Percentiles rank a stretch among this genome's conserved stretches.
phyloP scores from a whole-genome alignment of 2,797 vertebrate genomes.

The Sciurus vulgaris region DNA sequence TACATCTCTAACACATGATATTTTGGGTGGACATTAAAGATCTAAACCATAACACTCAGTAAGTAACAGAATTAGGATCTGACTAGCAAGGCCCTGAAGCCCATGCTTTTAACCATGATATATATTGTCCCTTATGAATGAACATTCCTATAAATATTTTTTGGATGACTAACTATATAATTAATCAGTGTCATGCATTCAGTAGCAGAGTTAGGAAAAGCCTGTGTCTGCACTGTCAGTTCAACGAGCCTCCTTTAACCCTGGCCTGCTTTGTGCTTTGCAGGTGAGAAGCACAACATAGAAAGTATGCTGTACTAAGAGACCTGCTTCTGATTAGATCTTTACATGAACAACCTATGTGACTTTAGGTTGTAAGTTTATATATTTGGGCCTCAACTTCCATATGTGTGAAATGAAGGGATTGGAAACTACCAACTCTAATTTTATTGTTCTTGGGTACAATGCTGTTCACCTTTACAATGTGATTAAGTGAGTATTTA shows the following conservation, averaged over 20 bases:
- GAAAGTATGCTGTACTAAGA: neutral
- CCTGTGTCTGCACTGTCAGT: neutral
- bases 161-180: neutral
- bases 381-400: neutral
- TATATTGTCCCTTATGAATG: neutral
- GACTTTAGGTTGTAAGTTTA: neutral
- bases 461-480: neutral
- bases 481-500: slow-evolving; percentile 1
- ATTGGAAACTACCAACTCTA: neutral
- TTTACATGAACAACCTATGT: neutral
- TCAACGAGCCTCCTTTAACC: neutral
- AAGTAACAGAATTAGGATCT: slow-evolving; percentile 20
- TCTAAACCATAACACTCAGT: neutral
- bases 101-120: neutral
- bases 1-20: too few species aligned
- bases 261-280: neutral
- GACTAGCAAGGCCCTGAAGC: neutral
- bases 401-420: neutral
- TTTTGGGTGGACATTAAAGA: too few species aligned
- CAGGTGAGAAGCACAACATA: neutral
- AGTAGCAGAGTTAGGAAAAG: neutral
- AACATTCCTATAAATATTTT: slow-evolving; percentile 21
- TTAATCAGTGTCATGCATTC: neutral
- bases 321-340: neutral
- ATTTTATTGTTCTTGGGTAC: neutral